Evolutionary conservation across 2,113 vertebrate species (phyloP).

Genomic region (Calidris pugnax): DNA sequence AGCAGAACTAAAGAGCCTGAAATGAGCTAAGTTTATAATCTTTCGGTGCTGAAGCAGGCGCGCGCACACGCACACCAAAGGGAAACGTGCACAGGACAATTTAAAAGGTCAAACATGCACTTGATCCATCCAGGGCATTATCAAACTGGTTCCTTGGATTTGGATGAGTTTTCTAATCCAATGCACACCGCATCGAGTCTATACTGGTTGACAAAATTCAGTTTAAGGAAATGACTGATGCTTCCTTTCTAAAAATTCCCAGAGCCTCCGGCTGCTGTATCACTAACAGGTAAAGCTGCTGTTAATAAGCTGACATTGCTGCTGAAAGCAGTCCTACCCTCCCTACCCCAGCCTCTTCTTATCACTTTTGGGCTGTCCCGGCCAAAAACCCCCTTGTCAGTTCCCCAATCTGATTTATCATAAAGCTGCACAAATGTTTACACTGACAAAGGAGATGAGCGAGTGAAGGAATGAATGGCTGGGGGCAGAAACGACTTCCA

Average conservation of each 20-base stretch:
- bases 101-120: background rate
- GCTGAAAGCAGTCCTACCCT: background rate
- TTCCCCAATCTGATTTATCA: background rate
- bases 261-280: background rate
- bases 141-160: background rate
- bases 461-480: fast-evolving
- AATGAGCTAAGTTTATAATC: background rate
- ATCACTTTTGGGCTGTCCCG: background rate
- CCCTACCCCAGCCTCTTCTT: background rate
- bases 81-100: background rate
- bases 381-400: background rate
- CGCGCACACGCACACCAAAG: background rate
- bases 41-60: background rate
- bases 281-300: background rate
- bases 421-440: background rate
- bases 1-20: background rate
- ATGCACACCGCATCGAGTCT: background rate
- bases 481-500: background rate
- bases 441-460: background rate
- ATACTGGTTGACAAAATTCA: background rate
- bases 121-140: background rate
- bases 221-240: background rate
- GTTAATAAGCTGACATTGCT: background rate
- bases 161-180: background rate
- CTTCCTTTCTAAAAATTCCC: background rate